Evolutionary conservation across 2,888 invertebrate genomes (phyloP).

Genomic region (Lysandra coridon): DNA sequence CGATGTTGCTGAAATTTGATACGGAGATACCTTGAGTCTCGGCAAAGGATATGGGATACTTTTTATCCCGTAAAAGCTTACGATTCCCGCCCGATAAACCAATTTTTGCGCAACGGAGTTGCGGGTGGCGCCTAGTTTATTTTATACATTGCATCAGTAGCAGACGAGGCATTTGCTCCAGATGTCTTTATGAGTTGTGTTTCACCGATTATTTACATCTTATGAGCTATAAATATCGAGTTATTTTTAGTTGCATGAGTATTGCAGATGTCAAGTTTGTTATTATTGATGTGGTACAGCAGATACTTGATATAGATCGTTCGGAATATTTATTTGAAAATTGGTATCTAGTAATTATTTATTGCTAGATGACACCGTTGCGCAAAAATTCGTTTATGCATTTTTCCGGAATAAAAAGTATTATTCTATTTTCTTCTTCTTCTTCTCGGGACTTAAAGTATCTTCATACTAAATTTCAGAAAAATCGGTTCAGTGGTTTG

Average conservation of each 20-base stretch:
- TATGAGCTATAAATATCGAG: slow-evolving; percentile 7
- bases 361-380: no score
- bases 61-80: no score
- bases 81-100: background rate
- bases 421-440: no score
- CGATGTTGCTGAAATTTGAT: no score
- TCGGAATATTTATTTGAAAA: background rate
- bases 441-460: no score
- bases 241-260: slow-evolving; percentile 36
- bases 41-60: no score
- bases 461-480: no score
- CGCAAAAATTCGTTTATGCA: no score
- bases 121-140: slow-evolving; percentile 42
- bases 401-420: no score
- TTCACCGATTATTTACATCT: slow-evolving; percentile 55
- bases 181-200: slow-evolving; percentile 53
- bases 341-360: no score
- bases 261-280: background rate
- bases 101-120: background rate
- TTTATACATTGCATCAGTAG: slow-evolving; percentile 71
- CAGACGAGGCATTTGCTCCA: slow-evolving; percentile 59
- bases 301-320: background rate
- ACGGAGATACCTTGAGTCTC: background rate
- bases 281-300: background rate
- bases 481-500: no score